Percentiles rank a stretch among this genome's conserved stretches.
These are phyloP conservation scores for Lycocerus yunnanus DNA, from an alignment of 2,888 invertebrate species.

Conservation along the genomic window DNA sequence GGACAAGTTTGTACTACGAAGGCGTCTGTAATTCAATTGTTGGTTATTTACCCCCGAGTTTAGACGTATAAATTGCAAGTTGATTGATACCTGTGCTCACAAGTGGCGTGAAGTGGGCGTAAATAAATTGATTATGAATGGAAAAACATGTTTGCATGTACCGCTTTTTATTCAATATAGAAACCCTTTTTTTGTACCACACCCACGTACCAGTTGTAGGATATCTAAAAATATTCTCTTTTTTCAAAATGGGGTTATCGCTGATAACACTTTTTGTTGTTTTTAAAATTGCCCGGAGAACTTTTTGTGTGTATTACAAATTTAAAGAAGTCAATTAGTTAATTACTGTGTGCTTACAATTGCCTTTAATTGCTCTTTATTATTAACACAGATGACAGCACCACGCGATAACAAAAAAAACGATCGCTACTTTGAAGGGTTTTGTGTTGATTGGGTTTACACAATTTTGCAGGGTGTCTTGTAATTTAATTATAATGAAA, in stretches of 20 bases:
- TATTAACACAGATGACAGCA: slow-evolving; percentile 6
- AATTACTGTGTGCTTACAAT: slow-evolving; percentile 22
- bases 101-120: background rate
- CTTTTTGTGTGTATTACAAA: background rate
- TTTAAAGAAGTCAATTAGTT: slow-evolving; percentile 18
- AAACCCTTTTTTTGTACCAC: background rate
- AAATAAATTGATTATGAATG: slow-evolving; percentile 13
- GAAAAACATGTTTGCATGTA: slow-evolving; percentile 10
- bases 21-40: slow-evolving; percentile 4
- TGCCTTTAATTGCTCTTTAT: slow-evolving; percentile 27
- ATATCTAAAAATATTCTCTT: background rate
- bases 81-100: slow-evolving; percentile 15
- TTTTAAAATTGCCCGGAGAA: background rate
- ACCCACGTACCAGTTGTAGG: background rate
- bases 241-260: background rate
- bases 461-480: background rate
- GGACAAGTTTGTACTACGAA: background rate
- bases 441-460: too few species aligned
- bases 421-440: background rate
- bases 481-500: background rate
- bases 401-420: background rate
- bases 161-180: slow-evolving; percentile 5
- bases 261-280: background rate
- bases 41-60: slow-evolving; percentile 8
- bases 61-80: slow-evolving; percentile 10